Percentiles rank a stretch among this genome's conserved stretches.
Conservation (phyloP, 1,140 invertebrate genomes). For the Leptinotarsa defecta region DNA sequence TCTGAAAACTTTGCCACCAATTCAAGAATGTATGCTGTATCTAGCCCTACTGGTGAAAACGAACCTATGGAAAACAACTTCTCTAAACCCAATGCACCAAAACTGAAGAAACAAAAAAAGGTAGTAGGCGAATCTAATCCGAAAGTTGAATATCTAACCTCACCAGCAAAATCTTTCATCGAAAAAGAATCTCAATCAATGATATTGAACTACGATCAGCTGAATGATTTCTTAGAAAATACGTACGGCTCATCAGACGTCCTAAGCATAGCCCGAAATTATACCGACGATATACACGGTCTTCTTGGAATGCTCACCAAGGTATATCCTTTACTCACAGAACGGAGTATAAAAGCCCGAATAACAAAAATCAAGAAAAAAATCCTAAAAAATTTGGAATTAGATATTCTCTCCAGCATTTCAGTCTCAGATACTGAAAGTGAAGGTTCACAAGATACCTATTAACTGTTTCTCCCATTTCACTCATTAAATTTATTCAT, state of each 20-base stretch:
- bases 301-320: slow-evolving; percentile 4
- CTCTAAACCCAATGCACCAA: background rate
- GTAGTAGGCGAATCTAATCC: background rate
- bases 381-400: slow-evolving; percentile 9
- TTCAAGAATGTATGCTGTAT: background rate
- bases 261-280: slow-evolving; percentile 1
- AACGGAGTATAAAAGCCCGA: slow-evolving; percentile 12
- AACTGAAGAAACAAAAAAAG: background rate
- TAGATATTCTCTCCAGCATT: background rate
- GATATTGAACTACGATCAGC: slow-evolving; percentile 8
- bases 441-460: slow-evolving; percentile 3
- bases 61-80: slow-evolving; percentile 4
- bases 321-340: slow-evolving; percentile 3
- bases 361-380: slow-evolving; percentile 21
- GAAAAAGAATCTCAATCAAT: background rate
- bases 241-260: background rate
- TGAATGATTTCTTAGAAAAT: slow-evolving; percentile 16
- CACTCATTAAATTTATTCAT: background rate
- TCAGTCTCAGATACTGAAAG: slow-evolving; percentile 7
- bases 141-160: background rate
- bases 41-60: background rate
- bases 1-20: no score
- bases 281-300: slow-evolving; percentile 12
- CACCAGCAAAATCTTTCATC: slow-evolving; percentile 10
- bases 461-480: background rate